Percentiles rank a stretch among this genome's conserved stretches.
These are phyloP conservation scores for Clarias pachynema DNA, from an alignment of 2,797 vertebrate genomes.

Conservation along the genomic window DNA sequence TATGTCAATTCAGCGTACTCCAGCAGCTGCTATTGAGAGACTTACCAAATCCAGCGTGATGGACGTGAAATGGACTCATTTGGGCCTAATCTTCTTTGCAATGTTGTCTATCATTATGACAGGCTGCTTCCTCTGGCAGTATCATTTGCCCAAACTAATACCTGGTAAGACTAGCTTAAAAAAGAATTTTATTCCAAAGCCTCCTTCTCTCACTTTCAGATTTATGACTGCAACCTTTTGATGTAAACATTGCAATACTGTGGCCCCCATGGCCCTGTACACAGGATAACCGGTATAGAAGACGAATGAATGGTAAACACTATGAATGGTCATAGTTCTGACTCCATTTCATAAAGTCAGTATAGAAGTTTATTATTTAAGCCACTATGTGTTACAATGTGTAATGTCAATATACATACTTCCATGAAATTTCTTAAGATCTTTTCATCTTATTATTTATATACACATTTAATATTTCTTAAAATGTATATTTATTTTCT, in stretches of 20 bases:
- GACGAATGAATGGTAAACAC: neutral
- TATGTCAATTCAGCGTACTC: conserved; percentile 59
- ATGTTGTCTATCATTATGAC: conserved; percentile 86
- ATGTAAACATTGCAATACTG: too few species aligned
- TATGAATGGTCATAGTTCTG: neutral
- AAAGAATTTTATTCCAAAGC: neutral
- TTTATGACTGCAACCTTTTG: neutral
- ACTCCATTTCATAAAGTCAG: neutral
- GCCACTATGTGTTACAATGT: neutral
- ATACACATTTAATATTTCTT: neutral
- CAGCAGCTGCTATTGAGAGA: conserved; percentile 65
- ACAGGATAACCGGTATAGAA: too few species aligned
- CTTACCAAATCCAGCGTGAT: conserved; percentile 67
- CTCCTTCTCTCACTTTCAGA: neutral
- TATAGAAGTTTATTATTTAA: neutral
- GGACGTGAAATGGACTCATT: conserved; percentile 81
- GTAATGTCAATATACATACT: too few species aligned
- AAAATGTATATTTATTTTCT: neutral
- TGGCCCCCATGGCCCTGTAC: too few species aligned
- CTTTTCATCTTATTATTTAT: neutral
- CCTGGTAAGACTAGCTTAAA: conserved; percentile 58
- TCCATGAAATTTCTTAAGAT: neutral
- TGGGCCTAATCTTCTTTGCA: conserved; percentile 83
- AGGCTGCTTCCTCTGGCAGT: conserved; percentile 94
- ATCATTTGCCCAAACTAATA: conserved; percentile 82